phyloP scores from a whole-genome alignment of 2,888 invertebrate genomes.

The Abscondita cerata region DNA sequence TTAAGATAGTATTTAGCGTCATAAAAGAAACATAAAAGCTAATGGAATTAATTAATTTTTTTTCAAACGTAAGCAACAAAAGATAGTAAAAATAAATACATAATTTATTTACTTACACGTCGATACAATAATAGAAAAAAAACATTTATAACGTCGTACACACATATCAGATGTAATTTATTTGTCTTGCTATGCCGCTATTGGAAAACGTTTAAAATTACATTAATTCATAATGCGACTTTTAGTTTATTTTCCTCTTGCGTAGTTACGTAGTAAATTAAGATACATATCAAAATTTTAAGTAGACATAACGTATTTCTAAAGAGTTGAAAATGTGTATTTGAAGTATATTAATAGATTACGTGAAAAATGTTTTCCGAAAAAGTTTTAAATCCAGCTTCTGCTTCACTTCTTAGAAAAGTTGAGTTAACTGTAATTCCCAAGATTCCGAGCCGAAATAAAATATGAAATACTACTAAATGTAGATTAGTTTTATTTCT shows the following conservation, averaged over 20 bases:
- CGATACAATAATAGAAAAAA: too few relatives aligned
- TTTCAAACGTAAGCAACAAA: too few relatives aligned
- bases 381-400: conserved; percentile 44
- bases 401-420: conserved; percentile 42
- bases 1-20: too few relatives aligned
- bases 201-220: conserved; percentile 34
- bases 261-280: conserved; percentile 21
- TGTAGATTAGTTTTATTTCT: conserved; percentile 54
- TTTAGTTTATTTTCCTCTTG: conserved; percentile 28
- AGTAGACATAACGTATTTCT: not conserved
- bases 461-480: conserved; percentile 52
- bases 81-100: too few relatives aligned
- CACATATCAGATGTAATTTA: conserved; percentile 1
- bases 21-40: too few relatives aligned
- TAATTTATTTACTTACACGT: too few relatives aligned
- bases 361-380: conserved; percentile 39
- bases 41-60: too few relatives aligned
- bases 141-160: conserved; percentile 2
- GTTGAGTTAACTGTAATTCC: conserved; percentile 40
- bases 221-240: conserved; percentile 27
- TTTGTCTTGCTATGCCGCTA: conserved; percentile 12
- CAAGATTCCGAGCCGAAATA: conserved; percentile 40
- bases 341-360: conserved; percentile 45
- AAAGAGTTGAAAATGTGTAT: conserved; percentile 11
- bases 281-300: conserved; percentile 22